Conservation (phyloP, 2,797 vertebrate genomes). For the Clamator glandarius region DNA sequence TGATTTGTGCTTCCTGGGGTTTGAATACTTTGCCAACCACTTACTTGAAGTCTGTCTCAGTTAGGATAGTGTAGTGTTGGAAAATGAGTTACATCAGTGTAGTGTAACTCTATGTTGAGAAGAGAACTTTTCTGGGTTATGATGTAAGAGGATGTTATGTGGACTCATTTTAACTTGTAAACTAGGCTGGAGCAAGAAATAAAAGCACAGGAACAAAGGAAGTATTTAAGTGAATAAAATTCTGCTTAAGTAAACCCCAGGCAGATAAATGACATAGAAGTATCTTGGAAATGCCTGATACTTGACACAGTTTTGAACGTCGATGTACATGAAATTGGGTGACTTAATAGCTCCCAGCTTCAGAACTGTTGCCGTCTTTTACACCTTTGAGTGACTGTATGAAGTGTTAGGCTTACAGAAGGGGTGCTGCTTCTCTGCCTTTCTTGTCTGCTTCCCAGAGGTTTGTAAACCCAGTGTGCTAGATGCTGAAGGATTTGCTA, state of each 20-base stretch:
- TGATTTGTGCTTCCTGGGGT: slow-evolving; percentile 33
- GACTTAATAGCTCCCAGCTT: not conserved
- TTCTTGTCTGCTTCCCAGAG: not conserved
- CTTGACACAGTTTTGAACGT: not conserved
- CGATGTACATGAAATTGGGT: not conserved
- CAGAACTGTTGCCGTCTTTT: not conserved
- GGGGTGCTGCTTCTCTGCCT: not conserved
- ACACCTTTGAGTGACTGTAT: not conserved
- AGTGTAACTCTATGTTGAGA: slow-evolving; percentile 25
- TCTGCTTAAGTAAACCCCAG: not conserved
- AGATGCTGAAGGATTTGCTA: not conserved
- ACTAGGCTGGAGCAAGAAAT: not conserved
- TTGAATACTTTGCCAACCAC: slow-evolving; percentile 20
- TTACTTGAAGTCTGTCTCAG: slow-evolving; percentile 36
- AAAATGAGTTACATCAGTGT: slow-evolving; percentile 55
- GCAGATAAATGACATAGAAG: not conserved
- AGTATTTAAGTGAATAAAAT: not conserved
- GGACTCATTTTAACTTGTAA: slow-evolving; percentile 57
- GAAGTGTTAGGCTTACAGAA: not conserved
- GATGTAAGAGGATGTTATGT: slow-evolving; percentile 18
- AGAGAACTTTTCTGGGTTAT: slow-evolving; percentile 26
- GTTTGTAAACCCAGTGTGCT: not conserved
- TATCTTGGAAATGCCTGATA: not conserved
- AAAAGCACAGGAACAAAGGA: not conserved
- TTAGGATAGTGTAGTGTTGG: not conserved